Base-by-base conservation (phyloP, 2,888 invertebrate genomes). In the Drosophila limbata region DNA sequence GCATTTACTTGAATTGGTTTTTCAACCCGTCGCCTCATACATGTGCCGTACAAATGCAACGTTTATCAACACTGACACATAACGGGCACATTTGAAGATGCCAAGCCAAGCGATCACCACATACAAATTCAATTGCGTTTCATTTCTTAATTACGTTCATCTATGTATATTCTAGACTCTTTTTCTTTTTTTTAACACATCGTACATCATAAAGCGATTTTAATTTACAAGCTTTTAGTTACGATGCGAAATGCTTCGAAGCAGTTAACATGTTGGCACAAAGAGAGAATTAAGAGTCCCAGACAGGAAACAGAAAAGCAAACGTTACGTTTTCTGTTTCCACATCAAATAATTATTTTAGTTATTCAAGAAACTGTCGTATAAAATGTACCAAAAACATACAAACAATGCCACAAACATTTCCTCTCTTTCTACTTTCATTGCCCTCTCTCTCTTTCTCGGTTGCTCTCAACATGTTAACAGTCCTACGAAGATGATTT, bases 41-140 rank as follows among this genome's bases (percentile, higher is more conserved):
- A 17, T 40, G 31, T 42, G 44, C 44, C 19, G 33, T 42, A 50
- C n/a, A n/a, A n/a, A n/a, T 44, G 31, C 42, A 66, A 79, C 65
- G 65, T 50, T 69, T 69, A 69, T 79, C 72, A 83, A 79, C 76
- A 79, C 79, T 82, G 80, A 71, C 71, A 68, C 68, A 61, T 55
- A 67, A 68, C 69, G 63, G 59, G 33, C 69, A 52, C 62, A 45
- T 61, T 50, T 50, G 37, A 48, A 59, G 52, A 63, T 63, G 68
- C 67, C 67, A 81, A 84, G 87, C 75, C 44, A 84, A 81, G 78
- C 73, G 59, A 44, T 69, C 70, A 37, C 39, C 73, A 64, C 53
- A 77, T 65, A 61, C 51, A 72, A 67, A 73, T 66, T 63, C 35
- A 87, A 84, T 87, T 4, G 19, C 17, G 10, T 13, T 50, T 50